Conservation (phyloP, 2,888 invertebrate genomes). For the Nebria salina region DNA sequence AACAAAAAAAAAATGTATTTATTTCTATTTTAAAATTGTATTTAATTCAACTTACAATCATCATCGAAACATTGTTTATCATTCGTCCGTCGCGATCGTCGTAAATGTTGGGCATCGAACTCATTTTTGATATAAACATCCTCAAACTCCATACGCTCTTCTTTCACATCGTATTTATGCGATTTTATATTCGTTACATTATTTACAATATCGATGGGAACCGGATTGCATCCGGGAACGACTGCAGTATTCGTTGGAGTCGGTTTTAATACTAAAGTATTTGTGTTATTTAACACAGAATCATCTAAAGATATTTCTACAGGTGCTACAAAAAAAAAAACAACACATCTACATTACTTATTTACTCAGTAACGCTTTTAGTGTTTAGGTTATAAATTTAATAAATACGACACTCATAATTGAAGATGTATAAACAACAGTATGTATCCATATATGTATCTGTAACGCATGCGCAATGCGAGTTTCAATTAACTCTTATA, state of each 20-base stretch:
- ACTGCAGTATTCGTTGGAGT: background rate
- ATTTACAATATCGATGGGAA: background rate
- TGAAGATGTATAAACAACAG: too few relatives aligned
- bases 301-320: slow-evolving; percentile 40
- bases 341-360: too few relatives aligned
- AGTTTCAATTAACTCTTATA: too few relatives aligned
- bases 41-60: slow-evolving; percentile 8
- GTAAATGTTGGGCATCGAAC: slow-evolving; percentile 38
- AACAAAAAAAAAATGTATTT: slow-evolving; percentile 21
- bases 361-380: too few relatives aligned
- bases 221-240: background rate
- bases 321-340: slow-evolving; percentile 26
- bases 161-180: slow-evolving; percentile 17
- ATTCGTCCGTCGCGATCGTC: slow-evolving; percentile 35
- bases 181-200: slow-evolving; percentile 17
- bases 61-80: slow-evolving; percentile 29
- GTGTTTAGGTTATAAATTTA: too few relatives aligned
- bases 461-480: too few relatives aligned
- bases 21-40: background rate
- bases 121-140: slow-evolving; percentile 30
- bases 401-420: too few relatives aligned
- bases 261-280: slow-evolving; percentile 29
- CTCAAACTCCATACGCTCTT: slow-evolving; percentile 34
- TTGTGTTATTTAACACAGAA: slow-evolving; percentile 22
- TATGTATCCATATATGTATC: too few relatives aligned